Evolutionary conservation across 2,888 invertebrate genomes (phyloP).

Genomic region (Pristionchus arcanus): DNA sequence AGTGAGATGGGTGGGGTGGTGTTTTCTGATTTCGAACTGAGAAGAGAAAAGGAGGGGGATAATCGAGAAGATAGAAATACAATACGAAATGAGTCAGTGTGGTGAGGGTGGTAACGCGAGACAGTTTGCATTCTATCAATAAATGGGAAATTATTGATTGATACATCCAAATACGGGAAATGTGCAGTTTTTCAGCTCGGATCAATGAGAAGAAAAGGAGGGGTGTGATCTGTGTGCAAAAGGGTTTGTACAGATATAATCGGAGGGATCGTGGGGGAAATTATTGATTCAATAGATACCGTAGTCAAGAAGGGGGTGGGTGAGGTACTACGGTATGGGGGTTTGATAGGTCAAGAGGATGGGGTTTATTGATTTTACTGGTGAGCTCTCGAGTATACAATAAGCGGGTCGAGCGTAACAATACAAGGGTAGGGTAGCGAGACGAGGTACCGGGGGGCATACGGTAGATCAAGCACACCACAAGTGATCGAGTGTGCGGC

Average conservation of each 20-base stretch:
- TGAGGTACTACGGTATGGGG: conserved; percentile 4
- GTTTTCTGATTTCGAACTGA: conserved; percentile 32
- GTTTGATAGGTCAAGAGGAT: background rate
- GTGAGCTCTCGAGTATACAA: background rate
- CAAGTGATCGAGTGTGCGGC: too few species aligned
- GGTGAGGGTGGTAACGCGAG: background rate
- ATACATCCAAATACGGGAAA: conserved; percentile 15
- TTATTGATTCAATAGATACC: conserved; percentile 28
- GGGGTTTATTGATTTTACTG: background rate
- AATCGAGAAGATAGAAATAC: background rate
- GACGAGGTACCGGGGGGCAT: background rate
- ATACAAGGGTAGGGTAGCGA: background rate
- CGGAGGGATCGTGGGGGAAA: background rate
- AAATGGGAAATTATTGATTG: background rate
- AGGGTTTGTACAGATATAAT: conserved; percentile 45
- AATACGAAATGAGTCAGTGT: background rate
- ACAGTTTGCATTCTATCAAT: background rate
- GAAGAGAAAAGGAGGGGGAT: background rate
- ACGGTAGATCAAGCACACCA: background rate
- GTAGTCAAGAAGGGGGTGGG: conserved; percentile 6
- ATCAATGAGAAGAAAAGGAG: background rate
- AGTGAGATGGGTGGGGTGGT: conserved; percentile 20
- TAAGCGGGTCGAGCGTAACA: background rate
- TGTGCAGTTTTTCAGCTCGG: conserved; percentile 23
- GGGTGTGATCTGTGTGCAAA: background rate